Percentiles rank a stretch among this genome's conserved stretches.
phyloP scores from a whole-genome alignment of 1,140 invertebrate species.

The Leptopilina boulardi region DNA sequence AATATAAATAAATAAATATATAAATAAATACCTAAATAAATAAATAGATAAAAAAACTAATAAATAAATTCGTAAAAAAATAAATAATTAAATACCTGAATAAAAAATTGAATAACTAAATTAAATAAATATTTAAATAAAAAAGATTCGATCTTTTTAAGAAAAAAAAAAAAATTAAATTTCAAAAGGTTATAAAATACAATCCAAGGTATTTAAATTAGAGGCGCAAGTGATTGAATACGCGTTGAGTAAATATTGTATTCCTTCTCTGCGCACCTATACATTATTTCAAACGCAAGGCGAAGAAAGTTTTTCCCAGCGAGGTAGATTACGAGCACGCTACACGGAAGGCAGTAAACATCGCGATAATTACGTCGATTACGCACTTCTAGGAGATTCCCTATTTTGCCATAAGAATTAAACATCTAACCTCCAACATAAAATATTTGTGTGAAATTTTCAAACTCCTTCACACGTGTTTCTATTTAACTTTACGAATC shows the following conservation, averaged over 20 bases:
- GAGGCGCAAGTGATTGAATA: background rate
- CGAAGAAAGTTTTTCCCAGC: conserved; percentile 58
- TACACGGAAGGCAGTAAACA: conserved; percentile 55
- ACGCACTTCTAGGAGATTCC: conserved; percentile 42
- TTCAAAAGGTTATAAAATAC: background rate
- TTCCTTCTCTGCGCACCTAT: conserved; percentile 45
- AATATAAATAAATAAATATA: too few species aligned
- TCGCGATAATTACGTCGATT: conserved; percentile 54
- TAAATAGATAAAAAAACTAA: too few species aligned
- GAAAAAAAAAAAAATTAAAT: background rate
- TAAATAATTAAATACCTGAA: too few species aligned
- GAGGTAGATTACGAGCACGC: conserved; percentile 39
- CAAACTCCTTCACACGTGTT: background rate
- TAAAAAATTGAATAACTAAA: too few species aligned
- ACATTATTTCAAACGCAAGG: conserved; percentile 53
- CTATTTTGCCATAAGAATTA: conserved; percentile 26
- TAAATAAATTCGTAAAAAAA: too few species aligned
- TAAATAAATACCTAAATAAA: too few species aligned
- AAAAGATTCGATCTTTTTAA: too few species aligned
- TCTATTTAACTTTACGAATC: background rate
- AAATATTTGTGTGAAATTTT: background rate
- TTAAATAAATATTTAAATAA: too few species aligned
- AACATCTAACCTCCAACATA: conserved; percentile 18
- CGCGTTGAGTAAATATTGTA: background rate
- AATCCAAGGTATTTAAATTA: background rate